Conservation (phyloP, 2,113 vertebrate genomes). For the Neopipo cinnamomea region DNA sequence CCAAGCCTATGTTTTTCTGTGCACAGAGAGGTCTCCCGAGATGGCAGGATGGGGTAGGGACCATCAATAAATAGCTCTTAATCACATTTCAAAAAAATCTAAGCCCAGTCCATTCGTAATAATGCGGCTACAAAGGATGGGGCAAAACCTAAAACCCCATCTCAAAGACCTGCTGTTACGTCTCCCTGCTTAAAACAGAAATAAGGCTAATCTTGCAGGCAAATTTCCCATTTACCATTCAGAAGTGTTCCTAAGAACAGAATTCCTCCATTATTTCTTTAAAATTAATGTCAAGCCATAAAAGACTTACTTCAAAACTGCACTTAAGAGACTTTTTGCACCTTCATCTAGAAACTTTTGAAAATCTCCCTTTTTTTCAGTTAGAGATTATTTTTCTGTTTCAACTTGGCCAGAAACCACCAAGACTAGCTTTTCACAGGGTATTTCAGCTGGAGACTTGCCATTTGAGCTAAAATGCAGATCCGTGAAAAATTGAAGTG, state of each 20-base stretch:
- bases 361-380: neutral
- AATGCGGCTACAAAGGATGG: neutral
- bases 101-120: neutral
- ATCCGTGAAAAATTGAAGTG: constrained; percentile 18
- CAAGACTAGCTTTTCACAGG: neutral
- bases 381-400: neutral
- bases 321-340: neutral
- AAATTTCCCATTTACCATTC: neutral
- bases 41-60: neutral
- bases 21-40: neutral
- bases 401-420: neutral
- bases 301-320: neutral
- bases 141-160: neutral
- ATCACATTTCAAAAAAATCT: neutral
- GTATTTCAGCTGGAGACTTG: neutral
- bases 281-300: neutral
- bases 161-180: neutral
- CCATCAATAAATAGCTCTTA: neutral
- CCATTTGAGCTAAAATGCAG: neutral
- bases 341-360: neutral
- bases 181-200: neutral
- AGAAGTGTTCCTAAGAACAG: neutral
- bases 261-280: neutral
- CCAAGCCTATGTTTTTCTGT: neutral
- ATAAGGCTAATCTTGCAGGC: neutral